Base-by-base conservation (phyloP, 2,113 vertebrate genomes). In the Loxodonta africana region DNA sequence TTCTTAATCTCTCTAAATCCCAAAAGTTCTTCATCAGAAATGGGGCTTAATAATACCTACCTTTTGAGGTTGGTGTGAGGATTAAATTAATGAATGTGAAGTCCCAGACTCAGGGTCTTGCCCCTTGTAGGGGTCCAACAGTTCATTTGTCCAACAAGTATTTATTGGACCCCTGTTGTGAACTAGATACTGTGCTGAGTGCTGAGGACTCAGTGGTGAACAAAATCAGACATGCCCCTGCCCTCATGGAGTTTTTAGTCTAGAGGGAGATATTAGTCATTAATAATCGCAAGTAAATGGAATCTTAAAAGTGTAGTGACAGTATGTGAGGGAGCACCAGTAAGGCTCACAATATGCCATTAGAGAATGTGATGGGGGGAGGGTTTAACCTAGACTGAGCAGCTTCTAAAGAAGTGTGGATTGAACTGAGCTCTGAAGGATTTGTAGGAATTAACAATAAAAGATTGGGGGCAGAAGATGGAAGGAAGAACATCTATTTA, bases 391-490 rank as follows among this genome's bases (percentile, higher is more conserved):
- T 30, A 48, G 37, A 28, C 71, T 51, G 63, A 88, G 48, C 14
- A 57, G 53, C 53, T 76, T 60, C 73, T 83, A 9, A 87, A 57
- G 6, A 53, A 41, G 60, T 51, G 41, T 93, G 48, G 37, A 30
- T 63, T 53, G 65, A 84, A 57, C 63, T 51, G 78, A 76, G 62
- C 48, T 51, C 77, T 51, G 53, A 93, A 67, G 78, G 28, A 28
- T 63, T 91, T 91, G 71, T 91, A 76, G 65, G n/a, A 84, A 69
- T 71, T 90, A 82, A 44, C 65, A 48, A 11, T 83, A 30, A 90
- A 81, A 14, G 21, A 41, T n/a, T 26, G 10, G 28, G 28, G 7
- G 14, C 60, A 65, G 26, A 8, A 6, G 23, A 41, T 73, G 44
- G 71, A 67, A 25, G 30, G 3, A 80, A 14, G 51, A 6, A 11